Percentiles rank a stretch among this genome's conserved stretches.
Evolutionary conservation across 2,113 vertebrate genomes (phyloP).

Genomic region (Ploceus nigricollis): DNA sequence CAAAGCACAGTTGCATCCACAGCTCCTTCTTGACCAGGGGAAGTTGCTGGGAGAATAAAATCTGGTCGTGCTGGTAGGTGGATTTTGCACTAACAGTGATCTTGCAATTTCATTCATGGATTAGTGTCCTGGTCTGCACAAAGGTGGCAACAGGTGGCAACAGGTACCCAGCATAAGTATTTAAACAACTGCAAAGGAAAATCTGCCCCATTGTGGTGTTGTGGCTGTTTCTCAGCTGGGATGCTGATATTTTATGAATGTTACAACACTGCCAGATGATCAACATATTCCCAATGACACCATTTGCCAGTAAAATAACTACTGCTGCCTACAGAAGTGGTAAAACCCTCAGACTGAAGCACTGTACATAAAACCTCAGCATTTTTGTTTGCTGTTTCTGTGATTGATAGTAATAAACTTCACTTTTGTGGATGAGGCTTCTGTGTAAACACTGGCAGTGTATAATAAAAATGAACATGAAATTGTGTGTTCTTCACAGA

Average conservation of each 20-base stretch:
- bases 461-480: constrained; percentile 40
- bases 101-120: background rate
- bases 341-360: constrained; percentile 44
- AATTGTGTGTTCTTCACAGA: constrained; percentile 10
- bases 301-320: constrained; percentile 48
- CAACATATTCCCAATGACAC: constrained; percentile 34
- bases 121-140: background rate
- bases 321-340: constrained; percentile 24
- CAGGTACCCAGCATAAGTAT: background rate
- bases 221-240: constrained; percentile 23
- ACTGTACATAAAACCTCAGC: constrained; percentile 48
- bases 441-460: constrained; percentile 45
- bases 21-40: background rate
- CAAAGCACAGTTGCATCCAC: background rate
- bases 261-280: constrained; percentile 36
- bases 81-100: background rate
- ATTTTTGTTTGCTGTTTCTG: constrained; percentile 44
- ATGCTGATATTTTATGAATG: constrained; percentile 43
- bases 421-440: constrained; percentile 12
- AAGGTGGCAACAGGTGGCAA: background rate
- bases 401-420: constrained; percentile 52
- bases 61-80: background rate
- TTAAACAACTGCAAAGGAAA: background rate
- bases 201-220: background rate
- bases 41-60: background rate